These are phyloP conservation scores for Chelon auratus DNA, from an alignment of 2,797 vertebrate species.

Conservation along the genomic window DNA sequence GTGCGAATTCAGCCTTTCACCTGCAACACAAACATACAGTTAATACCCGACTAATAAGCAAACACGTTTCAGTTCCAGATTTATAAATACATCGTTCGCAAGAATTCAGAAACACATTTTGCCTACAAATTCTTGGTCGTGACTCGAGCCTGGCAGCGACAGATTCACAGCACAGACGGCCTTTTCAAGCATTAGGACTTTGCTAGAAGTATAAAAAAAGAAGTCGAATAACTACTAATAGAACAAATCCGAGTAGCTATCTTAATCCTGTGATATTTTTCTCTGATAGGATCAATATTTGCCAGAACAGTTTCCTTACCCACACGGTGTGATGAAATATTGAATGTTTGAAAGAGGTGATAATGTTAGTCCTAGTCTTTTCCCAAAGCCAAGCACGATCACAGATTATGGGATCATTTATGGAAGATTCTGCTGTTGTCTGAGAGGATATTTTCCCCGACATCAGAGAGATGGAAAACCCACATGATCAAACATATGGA, in stretches of 20 bases:
- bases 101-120: conserved; percentile 40
- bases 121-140: conserved; percentile 57
- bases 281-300: conserved; percentile 76
- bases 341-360: conserved; percentile 60
- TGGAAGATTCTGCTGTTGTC: conserved; percentile 63
- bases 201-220: conserved; percentile 57
- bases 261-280: conserved; percentile 70
- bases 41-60: neutral
- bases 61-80: conserved; percentile 19
- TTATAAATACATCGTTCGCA: conserved; percentile 25
- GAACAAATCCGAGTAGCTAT: conserved; percentile 67
- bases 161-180: conserved; percentile 72
- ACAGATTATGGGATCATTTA: conserved; percentile 75
- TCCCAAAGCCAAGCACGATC: conserved; percentile 70
- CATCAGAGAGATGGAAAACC: conserved; percentile 57
- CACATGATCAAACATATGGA: conserved; percentile 53
- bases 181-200: conserved; percentile 36
- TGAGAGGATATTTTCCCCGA: conserved; percentile 59
- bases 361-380: conserved; percentile 66
- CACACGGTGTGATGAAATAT: conserved; percentile 63
- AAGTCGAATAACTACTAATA: conserved; percentile 68
- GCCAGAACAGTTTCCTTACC: conserved; percentile 67
- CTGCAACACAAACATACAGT: conserved; percentile 36
- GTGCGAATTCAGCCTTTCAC: conserved; percentile 58
- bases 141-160: conserved; percentile 50